Evolutionary conservation across 2,888 invertebrate species (phyloP), one percentile per base, ranked within the genome.

Genomic region (Clunio marinus): DNA sequence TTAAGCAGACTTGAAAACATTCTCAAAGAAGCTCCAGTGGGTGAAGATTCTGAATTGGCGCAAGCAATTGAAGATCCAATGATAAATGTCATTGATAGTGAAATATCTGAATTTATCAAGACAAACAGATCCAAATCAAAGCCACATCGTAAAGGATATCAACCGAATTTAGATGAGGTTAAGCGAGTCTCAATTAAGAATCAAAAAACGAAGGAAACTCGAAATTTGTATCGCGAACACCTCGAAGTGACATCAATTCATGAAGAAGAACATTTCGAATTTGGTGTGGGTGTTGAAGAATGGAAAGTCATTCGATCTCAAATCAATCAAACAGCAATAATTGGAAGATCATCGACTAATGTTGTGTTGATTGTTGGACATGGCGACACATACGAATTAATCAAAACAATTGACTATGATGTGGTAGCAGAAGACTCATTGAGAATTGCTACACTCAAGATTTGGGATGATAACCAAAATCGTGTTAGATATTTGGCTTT

Each of bases 211-310:
- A 69, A 10, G 7, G 51, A 55, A 13, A 20, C 57, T n/a, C 27
- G n/a, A 27, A 69, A 62, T 13, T 24, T 66, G 2, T 55, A 66
- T 51, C 73, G 75, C 10, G 78, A 79, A 69, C 70, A 75, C 57
- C 71, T 79, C 0, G 63, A 74, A 2, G 72, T 79, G 1, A 72
- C 71, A 17, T 73, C 72, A 5, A 75, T 79, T 2, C 74, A 73
- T 58, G 78, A 78, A 71, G 73, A 78, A 60, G 68, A 74, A 0
- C 71, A 72, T 1, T 66, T 66, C 27, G n/a, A 20, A 10, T 20
- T 66, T 35, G 66, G 66, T 15, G 27, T 28, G 7, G 55, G 45
- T 22, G 66, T 66, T 20, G 46, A 66, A 10, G 7, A 66, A 28
- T 66, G 66, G 66, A 70, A 74, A 45, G 72, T 75, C 24, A 67